A percentile compares a stretch with the other conserved stretches of the same genome.
Conservation (phyloP, 1,140 invertebrate species). For the Bombyx mori region DNA sequence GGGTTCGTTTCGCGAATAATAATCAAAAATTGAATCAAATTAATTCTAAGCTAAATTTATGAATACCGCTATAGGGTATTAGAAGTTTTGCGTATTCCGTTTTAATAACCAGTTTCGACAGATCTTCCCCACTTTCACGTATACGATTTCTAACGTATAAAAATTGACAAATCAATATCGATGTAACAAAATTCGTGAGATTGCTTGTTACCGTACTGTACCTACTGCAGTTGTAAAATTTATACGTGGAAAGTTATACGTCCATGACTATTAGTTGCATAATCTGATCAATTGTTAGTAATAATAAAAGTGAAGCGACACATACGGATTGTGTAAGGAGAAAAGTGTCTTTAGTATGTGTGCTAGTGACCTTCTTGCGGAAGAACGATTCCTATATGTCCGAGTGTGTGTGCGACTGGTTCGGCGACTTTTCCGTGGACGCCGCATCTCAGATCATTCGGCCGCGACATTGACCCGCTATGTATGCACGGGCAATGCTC, state of each 20-base stretch:
- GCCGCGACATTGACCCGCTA: slow-evolving; percentile 65
- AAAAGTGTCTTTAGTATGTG: slow-evolving; percentile 22
- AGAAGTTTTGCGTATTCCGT: slow-evolving; percentile 34
- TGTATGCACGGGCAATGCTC: slow-evolving; percentile 64
- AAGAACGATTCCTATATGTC: slow-evolving; percentile 34
- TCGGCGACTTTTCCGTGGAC: slow-evolving; percentile 42
- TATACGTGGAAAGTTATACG: neutral
- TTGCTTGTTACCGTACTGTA: no score
- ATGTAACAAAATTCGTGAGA: neutral
- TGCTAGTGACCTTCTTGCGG: slow-evolving; percentile 48
- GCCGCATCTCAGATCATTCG: slow-evolving; percentile 48
- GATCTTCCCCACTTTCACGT: slow-evolving; percentile 45
- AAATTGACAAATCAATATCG: slow-evolving; percentile 3
- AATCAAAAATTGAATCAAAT: no score
- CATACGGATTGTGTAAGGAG: no score
- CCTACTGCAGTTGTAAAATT: no score
- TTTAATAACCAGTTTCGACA: slow-evolving; percentile 36
- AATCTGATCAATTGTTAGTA: neutral
- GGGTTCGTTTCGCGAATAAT: no score
- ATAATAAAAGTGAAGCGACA: no score
- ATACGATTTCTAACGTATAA: slow-evolving; percentile 32
- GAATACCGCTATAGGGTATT: slow-evolving; percentile 1
- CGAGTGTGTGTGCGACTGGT: slow-evolving; percentile 34
- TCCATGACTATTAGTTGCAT: neutral
- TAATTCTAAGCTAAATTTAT: no score